Percentiles rank a stretch among this genome's conserved stretches.
phyloP scores from a whole-genome alignment of 2,797 vertebrate genomes.

The Tiaroga cobitis region DNA sequence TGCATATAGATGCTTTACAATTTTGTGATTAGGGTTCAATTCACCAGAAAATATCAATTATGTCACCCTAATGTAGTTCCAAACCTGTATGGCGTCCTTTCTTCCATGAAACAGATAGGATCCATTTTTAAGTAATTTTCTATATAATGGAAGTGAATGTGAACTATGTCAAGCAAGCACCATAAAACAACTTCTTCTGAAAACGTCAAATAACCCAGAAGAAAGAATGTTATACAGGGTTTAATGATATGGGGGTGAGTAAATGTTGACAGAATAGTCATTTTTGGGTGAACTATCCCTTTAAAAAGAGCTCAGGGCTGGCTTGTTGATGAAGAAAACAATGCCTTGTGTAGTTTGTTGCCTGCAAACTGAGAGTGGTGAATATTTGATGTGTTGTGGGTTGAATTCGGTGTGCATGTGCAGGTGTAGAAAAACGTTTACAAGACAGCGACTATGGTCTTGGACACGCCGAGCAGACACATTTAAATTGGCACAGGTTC shows the following conservation, averaged over 20 bases:
- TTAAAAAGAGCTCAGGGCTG: background rate
- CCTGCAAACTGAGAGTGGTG: background rate
- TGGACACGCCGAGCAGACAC: background rate
- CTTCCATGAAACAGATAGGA: background rate
- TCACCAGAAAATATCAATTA: background rate
- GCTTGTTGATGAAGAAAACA: conserved; percentile 6
- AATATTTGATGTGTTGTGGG: conserved; percentile 15
- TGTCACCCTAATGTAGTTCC: background rate
- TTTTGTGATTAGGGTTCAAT: background rate
- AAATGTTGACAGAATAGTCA: background rate
- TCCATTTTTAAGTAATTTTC: background rate
- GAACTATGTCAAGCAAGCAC: background rate
- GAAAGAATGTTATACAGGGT: background rate
- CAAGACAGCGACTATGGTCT: background rate
- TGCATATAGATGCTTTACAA: conserved; percentile 3
- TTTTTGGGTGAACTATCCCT: background rate
- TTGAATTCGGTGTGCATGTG: background rate
- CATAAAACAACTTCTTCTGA: background rate
- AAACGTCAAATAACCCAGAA: background rate
- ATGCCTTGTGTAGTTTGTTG: background rate
- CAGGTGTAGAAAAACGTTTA: conserved; percentile 31
- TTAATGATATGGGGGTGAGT: background rate
- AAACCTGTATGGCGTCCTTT: background rate
- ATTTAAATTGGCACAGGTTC: conserved; percentile 28
- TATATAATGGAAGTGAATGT: background rate